Evolutionary conservation across 2,888 invertebrate species (phyloP), one percentile per base, ranked within the genome.

Genomic region (Encarsia formosa): DNA sequence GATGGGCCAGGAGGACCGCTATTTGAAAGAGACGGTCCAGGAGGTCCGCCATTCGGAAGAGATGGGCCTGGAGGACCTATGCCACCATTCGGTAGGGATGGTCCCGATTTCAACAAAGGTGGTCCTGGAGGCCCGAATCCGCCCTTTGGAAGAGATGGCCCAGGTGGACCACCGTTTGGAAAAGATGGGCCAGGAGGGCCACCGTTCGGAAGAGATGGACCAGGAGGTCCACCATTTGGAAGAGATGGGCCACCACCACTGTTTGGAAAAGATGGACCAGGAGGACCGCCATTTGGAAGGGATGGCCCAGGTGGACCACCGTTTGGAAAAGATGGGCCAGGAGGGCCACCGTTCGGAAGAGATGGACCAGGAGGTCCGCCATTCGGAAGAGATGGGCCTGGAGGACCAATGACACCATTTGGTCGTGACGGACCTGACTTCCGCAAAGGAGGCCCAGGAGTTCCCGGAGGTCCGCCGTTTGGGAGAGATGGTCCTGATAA

Each of bases 401-500:
- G 16, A 9, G 37, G 26, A 4, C 20, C 18, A 35, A 24, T 2
- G 2, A n/a, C 26, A 8, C 37, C 29, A 18, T 19, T 31, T 1
- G 35, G 22, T 4, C 9, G 9, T n/a, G 16, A 34, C 5, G 5
- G n/a, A 34, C 26, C 26, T 26, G 11, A 26, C 11, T 11, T 6
- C 26, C 11, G 6, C 26, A 15, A n/a, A 13, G n/a, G n/a, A n/a
- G n/a, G n/a, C n/a, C n/a, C n/a, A n/a, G n/a, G n/a, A n/a, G n/a
- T n/a, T n/a, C 34, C 34, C 4, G 24, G n/a, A 4, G 22, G 39
- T 3, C 39, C 37, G 5, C 29, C 32, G 2, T 47, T 47, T 8
- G 42, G 52, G 2, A 35, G 18, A 20, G 49, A 52, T 18, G 44
- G 38, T 13, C 45, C 40, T 4, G 32, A 40, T 23, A 22, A 18